Base-by-base conservation (phyloP, 2,888 invertebrate genomes). In the Caenorhabditis afra region DNA sequence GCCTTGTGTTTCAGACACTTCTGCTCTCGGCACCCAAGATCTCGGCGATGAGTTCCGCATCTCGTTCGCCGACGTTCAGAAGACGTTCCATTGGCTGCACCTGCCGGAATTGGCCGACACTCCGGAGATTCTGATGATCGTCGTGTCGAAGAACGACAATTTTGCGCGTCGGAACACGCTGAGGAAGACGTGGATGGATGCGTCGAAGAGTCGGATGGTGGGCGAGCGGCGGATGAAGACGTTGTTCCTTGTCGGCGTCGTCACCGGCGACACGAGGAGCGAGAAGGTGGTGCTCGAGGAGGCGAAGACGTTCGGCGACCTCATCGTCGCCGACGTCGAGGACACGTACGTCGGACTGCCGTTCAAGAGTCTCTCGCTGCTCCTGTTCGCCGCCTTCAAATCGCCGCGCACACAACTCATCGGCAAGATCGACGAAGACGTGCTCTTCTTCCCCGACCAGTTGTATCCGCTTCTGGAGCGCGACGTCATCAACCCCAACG, bases 371-470 rank as follows among this genome's bases (percentile, higher is more conserved):
- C 49, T 67, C 22, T 58, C 67, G 7, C 12, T 50, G 1, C 50
- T 67, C 0, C 44, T 66, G 7, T 66, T 18, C 16, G 66, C 58
- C 3, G 37, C 37, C 0, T 53, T n/a, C 29, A 47, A 55, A 12
- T 45, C 22, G n/a, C 47, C 55, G 0, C 11, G 18, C 8, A 22
- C 47, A 2, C 55, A 55, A n/a, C 37, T 66, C n/a, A 66, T 66
- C 16, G 66, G 66, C 20, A 66, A 66, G 47, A 66, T 66, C 29
- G 66, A 66, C 16, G 53, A 66, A n/a, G 66, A 66, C 35, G 66
- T 66, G 14, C 20, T 57, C 12, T 55, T 66, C 44, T 66, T 47
- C 37, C 66, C 66, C 5, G 66, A 66, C 35, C 37, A 47, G 20
- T 18, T 66, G 22, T 29, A 3, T 20, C 1, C 45, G 4, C 44